phyloP scores from a whole-genome alignment of 2,113 vertebrate genomes.

The Hystrix cristata region DNA sequence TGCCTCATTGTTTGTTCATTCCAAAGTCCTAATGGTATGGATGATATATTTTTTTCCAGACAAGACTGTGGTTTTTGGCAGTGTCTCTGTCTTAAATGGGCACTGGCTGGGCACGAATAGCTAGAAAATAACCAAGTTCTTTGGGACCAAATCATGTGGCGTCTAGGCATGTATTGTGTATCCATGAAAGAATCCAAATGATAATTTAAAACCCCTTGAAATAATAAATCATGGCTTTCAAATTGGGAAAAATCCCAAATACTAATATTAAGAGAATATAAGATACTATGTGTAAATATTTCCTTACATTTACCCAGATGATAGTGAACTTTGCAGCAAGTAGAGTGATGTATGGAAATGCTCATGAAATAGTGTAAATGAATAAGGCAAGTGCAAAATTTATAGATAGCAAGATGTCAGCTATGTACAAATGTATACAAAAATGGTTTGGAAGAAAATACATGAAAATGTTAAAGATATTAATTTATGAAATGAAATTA shows the following conservation, averaged over 20 bases:
- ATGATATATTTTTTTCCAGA: constrained; percentile 43
- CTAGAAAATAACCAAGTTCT: constrained; percentile 53
- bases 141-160: neutral
- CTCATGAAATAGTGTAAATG: constrained; percentile 1
- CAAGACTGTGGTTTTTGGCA: constrained; percentile 61
- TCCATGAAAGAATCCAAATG: constrained; percentile 14
- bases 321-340: neutral
- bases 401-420: neutral
- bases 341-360: neutral
- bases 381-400: constrained; percentile 15
- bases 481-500: constrained; percentile 10
- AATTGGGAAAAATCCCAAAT: neutral
- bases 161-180: neutral
- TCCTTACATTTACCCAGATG: neutral
- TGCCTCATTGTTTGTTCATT: constrained; percentile 61
- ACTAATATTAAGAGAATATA: neutral
- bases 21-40: constrained; percentile 35
- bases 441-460: constrained; percentile 1
- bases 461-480: neutral
- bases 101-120: neutral
- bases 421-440: neutral
- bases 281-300: neutral
- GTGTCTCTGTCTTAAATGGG: constrained; percentile 20
- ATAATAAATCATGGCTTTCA: constrained; percentile 40
- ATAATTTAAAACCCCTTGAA: neutral